These are phyloP conservation scores for Chaenocephalus aceratus DNA, from an alignment of 2,113 vertebrate genomes.

Conservation along the genomic window DNA sequence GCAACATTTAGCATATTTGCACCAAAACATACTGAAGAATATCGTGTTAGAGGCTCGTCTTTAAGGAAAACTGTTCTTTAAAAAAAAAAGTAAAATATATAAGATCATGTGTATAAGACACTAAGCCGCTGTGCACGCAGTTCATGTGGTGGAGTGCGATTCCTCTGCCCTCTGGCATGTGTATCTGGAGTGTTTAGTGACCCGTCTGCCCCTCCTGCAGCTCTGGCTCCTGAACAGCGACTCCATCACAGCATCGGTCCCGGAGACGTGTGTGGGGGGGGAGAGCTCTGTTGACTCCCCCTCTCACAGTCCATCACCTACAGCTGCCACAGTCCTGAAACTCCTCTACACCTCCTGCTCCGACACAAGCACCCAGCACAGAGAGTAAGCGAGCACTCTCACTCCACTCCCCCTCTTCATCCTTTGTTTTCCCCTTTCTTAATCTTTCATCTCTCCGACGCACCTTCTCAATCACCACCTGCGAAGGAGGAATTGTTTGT, in stretches of 20 bases:
- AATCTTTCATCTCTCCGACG: conserved; percentile 60
- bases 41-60: not conserved
- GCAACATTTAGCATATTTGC: not conserved
- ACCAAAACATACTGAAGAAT: not conserved
- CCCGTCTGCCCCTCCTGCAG: conserved; percentile 79
- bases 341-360: conserved; percentile 90
- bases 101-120: not conserved
- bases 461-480: conserved; percentile 46
- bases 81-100: too few species aligned
- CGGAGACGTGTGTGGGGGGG: conserved; percentile 57
- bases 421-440: conserved; percentile 56
- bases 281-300: conserved; percentile 68
- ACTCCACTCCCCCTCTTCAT: not conserved
- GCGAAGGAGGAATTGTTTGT: conserved; percentile 47
- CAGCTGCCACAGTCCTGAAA: conserved; percentile 86
- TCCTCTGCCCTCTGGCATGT: not conserved
- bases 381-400: conserved; percentile 86
- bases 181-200: conserved; percentile 39
- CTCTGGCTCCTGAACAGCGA: conserved; percentile 96
- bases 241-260: conserved; percentile 88
- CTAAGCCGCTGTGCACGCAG: too few species aligned
- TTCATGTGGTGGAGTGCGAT: not conserved
- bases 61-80: too few species aligned
- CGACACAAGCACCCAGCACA: conserved; percentile 79
- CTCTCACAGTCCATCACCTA: conserved; percentile 66